Evolutionary conservation across 2,113 vertebrate species (phyloP).

Genomic region (Pterophyllum scalare): DNA sequence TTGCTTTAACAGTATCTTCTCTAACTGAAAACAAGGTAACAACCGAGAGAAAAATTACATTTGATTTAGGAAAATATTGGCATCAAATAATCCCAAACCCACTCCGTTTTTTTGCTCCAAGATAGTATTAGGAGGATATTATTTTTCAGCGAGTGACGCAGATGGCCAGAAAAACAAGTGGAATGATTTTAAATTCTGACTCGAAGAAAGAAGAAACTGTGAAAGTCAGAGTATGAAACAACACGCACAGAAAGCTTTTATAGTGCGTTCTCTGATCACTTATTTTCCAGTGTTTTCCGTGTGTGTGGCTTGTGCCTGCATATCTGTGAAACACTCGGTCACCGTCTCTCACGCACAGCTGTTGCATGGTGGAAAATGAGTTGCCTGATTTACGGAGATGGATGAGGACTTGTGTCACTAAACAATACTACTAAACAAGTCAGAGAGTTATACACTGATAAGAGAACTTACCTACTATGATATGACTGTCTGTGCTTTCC

Average conservation of each 20-base stretch:
- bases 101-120: slow-evolving; percentile 13
- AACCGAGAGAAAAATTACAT: neutral
- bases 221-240: neutral
- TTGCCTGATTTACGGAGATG: neutral
- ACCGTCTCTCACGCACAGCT: neutral
- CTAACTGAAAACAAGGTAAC: neutral
- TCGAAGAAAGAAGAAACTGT: neutral
- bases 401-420: neutral
- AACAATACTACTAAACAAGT: neutral
- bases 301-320: neutral
- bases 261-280: neutral
- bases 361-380: neutral
- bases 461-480: neutral
- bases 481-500: neutral
- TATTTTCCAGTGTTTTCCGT: neutral
- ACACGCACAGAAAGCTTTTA: neutral
- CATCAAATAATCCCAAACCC: neutral
- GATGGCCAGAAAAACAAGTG: slow-evolving; percentile 12
- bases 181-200: neutral
- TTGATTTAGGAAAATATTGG: slow-evolving; percentile 10
- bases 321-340: neutral
- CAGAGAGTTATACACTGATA: neutral
- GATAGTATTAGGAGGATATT: slow-evolving; percentile 1
- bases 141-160: slow-evolving; percentile 7
- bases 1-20: neutral